These are phyloP conservation scores for Vollenhovia emeryi DNA, from an alignment of 1,140 invertebrate genomes.

Conservation along the genomic window DNA sequence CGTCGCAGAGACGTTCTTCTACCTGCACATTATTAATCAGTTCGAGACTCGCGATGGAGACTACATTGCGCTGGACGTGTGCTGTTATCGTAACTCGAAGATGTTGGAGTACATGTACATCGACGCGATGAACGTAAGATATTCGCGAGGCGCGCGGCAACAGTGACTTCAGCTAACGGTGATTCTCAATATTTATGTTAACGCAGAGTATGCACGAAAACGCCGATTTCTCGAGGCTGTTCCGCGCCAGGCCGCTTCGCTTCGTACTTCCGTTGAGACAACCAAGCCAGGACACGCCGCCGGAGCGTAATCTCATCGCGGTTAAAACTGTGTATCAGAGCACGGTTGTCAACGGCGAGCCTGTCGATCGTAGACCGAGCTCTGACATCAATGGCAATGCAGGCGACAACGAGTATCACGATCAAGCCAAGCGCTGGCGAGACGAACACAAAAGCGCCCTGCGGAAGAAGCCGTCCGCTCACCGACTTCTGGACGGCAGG, in stretches of 20 bases:
- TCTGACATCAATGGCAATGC: background rate
- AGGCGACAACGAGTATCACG: background rate
- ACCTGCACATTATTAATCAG: slow-evolving; percentile 95
- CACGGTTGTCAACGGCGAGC: background rate
- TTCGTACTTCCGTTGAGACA: slow-evolving; percentile 88
- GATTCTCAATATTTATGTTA: background rate
- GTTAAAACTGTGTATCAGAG: slow-evolving; percentile 73
- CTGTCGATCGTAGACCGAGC: background rate
- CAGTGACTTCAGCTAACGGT: background rate
- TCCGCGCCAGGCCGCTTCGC: slow-evolving; percentile 90
- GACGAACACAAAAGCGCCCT: slow-evolving; percentile 61
- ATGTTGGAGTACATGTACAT: slow-evolving; percentile 95
- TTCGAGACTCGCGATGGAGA: slow-evolving; percentile 90
- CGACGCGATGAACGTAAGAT: slow-evolving; percentile 90
- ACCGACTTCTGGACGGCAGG: slow-evolving; percentile 81
- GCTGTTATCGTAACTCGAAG: slow-evolving; percentile 92
- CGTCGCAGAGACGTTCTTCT: slow-evolving; percentile 92
- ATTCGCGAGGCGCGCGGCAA: background rate
- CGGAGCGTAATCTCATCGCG: slow-evolving; percentile 84
- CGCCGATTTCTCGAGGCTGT: slow-evolving; percentile 92
- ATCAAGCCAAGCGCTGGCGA: background rate
- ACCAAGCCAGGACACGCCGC: slow-evolving; percentile 34
- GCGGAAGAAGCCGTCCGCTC: slow-evolving; percentile 85
- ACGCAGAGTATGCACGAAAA: slow-evolving; percentile 91
- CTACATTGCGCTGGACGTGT: slow-evolving; percentile 92